Conservation (phyloP, 2,888 invertebrate species). For the Pterostichus niger region DNA sequence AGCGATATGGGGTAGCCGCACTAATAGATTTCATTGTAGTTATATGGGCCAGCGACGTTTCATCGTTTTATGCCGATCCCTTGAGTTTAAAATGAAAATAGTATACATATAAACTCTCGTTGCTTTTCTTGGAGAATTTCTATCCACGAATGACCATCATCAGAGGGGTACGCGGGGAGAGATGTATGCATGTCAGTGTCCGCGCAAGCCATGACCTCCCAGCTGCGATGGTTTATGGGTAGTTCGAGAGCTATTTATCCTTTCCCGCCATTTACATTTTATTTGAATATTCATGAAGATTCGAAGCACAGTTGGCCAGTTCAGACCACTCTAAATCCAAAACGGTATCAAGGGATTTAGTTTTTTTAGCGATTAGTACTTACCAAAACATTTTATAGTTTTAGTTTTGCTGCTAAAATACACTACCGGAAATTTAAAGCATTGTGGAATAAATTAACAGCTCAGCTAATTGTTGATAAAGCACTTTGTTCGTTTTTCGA, state of each 20-base stretch:
- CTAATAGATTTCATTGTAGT: too few relatives aligned
- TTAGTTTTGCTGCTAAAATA: slow-evolving; percentile 34
- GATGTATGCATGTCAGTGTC: background rate
- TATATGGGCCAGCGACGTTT: too few relatives aligned
- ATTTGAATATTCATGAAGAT: slow-evolving; percentile 70
- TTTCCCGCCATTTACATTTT: slow-evolving; percentile 69
- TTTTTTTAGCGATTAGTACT: slow-evolving; percentile 48
- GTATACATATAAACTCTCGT: too few relatives aligned
- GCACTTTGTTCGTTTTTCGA: background rate
- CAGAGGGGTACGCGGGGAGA: too few relatives aligned
- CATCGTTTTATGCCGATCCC: too few relatives aligned
- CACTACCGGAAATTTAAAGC: slow-evolving; percentile 8
- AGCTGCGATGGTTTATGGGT: slow-evolving; percentile 68
- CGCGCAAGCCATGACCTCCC: slow-evolving; percentile 61
- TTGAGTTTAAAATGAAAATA: too few relatives aligned
- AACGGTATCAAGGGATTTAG: slow-evolving; percentile 47
- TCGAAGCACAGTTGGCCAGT: slow-evolving; percentile 68
- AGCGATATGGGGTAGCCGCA: too few relatives aligned
- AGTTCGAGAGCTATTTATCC: slow-evolving; percentile 70
- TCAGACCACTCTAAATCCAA: slow-evolving; percentile 53
- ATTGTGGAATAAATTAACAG: too few relatives aligned
- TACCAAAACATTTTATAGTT: slow-evolving; percentile 53
- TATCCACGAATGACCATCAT: background rate
- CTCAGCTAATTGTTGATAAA: too few relatives aligned
- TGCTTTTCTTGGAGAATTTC: background rate